A percentile compares a stretch with the other conserved stretches of the same genome.
Conservation (phyloP, 2,888 invertebrate species). For the Neoscelio sp. region DNA sequence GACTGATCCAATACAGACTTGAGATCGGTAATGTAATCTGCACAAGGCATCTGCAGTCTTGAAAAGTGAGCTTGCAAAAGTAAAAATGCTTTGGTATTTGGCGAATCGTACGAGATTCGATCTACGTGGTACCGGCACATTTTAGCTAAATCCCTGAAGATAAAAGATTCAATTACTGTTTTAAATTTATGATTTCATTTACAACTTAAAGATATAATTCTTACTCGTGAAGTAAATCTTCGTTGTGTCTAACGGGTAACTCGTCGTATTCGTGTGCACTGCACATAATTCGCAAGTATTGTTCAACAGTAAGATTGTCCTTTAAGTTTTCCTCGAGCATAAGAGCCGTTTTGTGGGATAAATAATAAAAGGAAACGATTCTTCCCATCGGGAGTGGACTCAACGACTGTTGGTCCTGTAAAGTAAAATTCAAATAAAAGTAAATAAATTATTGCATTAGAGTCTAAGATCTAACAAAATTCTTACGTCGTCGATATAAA, state of each 20-base stretch:
- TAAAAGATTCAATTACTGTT: background rate
- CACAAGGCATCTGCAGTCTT: constrained; percentile 91
- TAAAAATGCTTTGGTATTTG: constrained; percentile 97
- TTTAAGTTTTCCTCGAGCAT: constrained; percentile 90
- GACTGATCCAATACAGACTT: constrained; percentile 99
- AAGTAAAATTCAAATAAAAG: constrained; percentile 15
- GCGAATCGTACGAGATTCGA: constrained; percentile 91
- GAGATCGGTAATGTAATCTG: constrained; percentile 98
- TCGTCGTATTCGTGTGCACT: constrained; percentile 96
- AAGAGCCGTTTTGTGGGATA: constrained; percentile 95
- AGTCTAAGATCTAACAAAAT: background rate
- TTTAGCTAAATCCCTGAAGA: constrained; percentile 90
- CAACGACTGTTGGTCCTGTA: constrained; percentile 76
- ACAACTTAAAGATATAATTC: constrained; percentile 68
- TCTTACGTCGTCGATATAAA: constrained; percentile 89
- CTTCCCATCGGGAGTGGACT: constrained; percentile 89
- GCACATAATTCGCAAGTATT: constrained; percentile 91
- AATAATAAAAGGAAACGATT: constrained; percentile 98
- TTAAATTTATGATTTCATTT: background rate
- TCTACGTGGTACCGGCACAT: constrained; percentile 90
- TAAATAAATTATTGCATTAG: constrained; percentile 11
- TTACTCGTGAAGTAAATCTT: constrained; percentile 96
- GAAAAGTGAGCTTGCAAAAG: constrained; percentile 97
- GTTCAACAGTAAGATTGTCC: constrained; percentile 87
- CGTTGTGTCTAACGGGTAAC: constrained; percentile 98